phyloP scores from a whole-genome alignment of 2,888 invertebrate genomes.

The Nipponacmea schrenckii region DNA sequence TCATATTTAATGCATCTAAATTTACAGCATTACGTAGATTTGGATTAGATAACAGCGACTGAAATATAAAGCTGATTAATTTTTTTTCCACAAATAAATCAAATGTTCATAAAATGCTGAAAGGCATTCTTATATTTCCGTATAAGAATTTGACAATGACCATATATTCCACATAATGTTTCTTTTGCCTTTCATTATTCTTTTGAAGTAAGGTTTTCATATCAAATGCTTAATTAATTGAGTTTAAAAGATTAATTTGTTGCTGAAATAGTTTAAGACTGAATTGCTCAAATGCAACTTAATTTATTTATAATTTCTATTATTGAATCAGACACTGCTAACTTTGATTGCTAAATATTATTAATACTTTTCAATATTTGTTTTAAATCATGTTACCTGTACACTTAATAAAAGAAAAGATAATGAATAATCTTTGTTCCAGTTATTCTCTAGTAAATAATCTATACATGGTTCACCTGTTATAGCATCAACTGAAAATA shows the following conservation, averaged over 20 bases:
- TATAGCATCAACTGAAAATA: slow-evolving; percentile 59
- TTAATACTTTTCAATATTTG: no score
- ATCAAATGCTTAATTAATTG: no score
- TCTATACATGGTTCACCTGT: slow-evolving; percentile 62
- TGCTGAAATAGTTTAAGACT: no score
- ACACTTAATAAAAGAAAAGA: slow-evolving; percentile 50
- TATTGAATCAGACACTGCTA: no score
- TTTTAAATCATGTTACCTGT: slow-evolving; percentile 46
- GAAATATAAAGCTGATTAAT: slow-evolving; percentile 21
- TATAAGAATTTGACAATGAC: neutral
- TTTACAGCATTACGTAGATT: slow-evolving; percentile 61
- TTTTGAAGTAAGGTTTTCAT: no score
- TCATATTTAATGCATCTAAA: slow-evolving; percentile 60
- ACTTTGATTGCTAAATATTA: no score
- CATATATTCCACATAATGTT: no score
- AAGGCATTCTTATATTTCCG: neutral
- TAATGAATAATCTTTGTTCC: slow-evolving; percentile 54
- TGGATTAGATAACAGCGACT: slow-evolving; percentile 59
- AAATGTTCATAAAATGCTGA: neutral
- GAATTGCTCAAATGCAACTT: no score
- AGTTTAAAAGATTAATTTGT: no score
- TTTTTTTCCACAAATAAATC: neutral
- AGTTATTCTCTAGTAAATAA: slow-evolving; percentile 55
- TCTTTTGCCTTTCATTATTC: no score
- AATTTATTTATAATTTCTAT: no score